A percentile compares a stretch with the other conserved stretches of the same genome.
Evolutionary conservation across 2,888 invertebrate genomes (phyloP).

Genomic region (Acanthosepion lycidas): DNA sequence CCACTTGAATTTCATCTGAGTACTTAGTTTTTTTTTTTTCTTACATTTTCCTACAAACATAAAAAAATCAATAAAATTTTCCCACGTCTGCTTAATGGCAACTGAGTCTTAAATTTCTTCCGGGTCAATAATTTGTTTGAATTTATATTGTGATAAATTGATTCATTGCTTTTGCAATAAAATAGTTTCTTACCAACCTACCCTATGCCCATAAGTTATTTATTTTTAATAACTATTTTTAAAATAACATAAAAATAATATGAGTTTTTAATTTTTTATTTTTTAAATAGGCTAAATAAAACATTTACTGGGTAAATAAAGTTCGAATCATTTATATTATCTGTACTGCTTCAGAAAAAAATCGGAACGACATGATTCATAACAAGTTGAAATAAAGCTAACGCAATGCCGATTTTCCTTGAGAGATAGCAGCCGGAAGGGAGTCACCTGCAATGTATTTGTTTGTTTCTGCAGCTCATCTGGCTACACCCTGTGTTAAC

Average conservation of each 20-base stretch:
- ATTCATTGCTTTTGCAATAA: no score
- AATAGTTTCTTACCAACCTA: no score
- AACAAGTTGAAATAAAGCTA: not conserved
- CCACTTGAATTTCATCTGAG: no score
- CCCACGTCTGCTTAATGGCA: no score
- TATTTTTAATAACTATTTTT: not conserved
- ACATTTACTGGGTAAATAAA: not conserved
- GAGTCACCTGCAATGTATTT: slow-evolving; percentile 33
- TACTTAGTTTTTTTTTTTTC: no score
- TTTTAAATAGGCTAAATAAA: no score
- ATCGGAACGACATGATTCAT: not conserved
- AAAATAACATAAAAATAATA: not conserved
- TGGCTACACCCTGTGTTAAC: not conserved
- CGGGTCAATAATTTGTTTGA: no score
- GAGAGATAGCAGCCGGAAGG: not conserved
- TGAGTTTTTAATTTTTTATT: not conserved
- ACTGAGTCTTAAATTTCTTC: no score
- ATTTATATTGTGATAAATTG: no score
- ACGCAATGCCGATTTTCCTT: not conserved
- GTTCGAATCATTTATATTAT: not conserved
- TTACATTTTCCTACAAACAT: no score
- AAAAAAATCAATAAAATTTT: no score
- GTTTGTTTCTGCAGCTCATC: not conserved
- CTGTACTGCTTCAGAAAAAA: not conserved
- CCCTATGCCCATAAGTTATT: not conserved